Conservation (phyloP, 2,888 invertebrate species). For the Cyrtodaria siliqua region DNA sequence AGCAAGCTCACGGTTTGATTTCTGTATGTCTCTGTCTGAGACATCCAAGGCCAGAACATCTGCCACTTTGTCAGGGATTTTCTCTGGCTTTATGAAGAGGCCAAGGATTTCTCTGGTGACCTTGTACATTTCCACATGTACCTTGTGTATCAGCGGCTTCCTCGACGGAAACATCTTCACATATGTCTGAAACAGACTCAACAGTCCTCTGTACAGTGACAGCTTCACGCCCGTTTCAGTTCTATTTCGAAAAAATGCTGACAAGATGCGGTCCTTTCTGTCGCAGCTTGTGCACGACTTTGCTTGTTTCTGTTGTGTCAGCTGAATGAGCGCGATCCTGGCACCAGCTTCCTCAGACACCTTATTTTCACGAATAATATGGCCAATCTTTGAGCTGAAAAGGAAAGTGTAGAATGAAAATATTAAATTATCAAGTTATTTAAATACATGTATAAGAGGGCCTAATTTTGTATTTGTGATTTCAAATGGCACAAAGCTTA, state of each 20-base stretch:
- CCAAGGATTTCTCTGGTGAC: slow-evolving; percentile 31
- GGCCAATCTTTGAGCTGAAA: slow-evolving; percentile 11
- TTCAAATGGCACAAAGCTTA: too few relatives aligned
- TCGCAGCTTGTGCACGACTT: slow-evolving; percentile 7
- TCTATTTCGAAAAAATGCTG: background rate
- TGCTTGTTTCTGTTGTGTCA: slow-evolving; percentile 6
- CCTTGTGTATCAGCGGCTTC: slow-evolving; percentile 34
- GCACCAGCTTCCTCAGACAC: slow-evolving; percentile 22
- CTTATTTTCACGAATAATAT: background rate
- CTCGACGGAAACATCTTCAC: slow-evolving; percentile 35
- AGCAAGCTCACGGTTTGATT: background rate
- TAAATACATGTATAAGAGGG: too few relatives aligned
- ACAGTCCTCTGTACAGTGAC: slow-evolving; percentile 12
- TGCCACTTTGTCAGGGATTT: slow-evolving; percentile 17
- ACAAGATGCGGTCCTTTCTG: slow-evolving; percentile 8
- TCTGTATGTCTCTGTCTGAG: background rate
- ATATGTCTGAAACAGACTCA: slow-evolving; percentile 29
- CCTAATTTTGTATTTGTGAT: too few relatives aligned
- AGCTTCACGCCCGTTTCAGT: background rate
- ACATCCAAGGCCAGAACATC: slow-evolving; percentile 20
- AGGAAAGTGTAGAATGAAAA: too few relatives aligned
- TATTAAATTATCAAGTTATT: too few relatives aligned
- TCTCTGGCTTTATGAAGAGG: slow-evolving; percentile 43
- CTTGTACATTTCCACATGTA: slow-evolving; percentile 39
- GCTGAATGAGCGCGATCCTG: slow-evolving; percentile 8